Conservation (phyloP, 2,888 invertebrate genomes). For the Lypha dubia region DNA sequence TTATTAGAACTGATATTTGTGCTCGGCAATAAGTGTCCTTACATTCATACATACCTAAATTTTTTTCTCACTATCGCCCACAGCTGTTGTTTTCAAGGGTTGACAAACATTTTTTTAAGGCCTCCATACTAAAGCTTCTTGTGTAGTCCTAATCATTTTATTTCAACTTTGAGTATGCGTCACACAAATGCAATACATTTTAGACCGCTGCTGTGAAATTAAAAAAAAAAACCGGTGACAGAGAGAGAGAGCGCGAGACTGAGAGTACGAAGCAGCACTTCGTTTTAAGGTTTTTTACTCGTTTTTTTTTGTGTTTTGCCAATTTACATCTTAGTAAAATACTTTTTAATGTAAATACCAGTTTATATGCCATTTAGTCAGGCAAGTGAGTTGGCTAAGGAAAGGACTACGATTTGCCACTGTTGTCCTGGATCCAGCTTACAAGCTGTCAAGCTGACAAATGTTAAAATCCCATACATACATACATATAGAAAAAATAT, state of each 20-base stretch:
- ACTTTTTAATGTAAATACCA: conserved; percentile 67
- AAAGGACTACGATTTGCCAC: conserved; percentile 56
- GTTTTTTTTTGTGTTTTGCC: conserved; percentile 21
- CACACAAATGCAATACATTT: conserved; percentile 22
- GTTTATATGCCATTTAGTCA: conserved; percentile 61
- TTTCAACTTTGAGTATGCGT: conserved; percentile 19
- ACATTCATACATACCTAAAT: too few species aligned
- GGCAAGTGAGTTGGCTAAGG: conserved; percentile 68
- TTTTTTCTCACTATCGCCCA: conserved; percentile 41
- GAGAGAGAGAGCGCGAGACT: conserved; percentile 1
- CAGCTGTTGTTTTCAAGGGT: conserved; percentile 61
- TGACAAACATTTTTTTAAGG: conserved; percentile 22
- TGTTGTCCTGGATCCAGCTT: conserved; percentile 43
- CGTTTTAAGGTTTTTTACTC: conserved; percentile 8
- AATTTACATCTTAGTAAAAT: conserved; percentile 54
- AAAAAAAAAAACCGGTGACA: too few species aligned
- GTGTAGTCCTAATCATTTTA: not conserved
- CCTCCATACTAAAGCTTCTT: conserved; percentile 43
- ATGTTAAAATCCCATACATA: conserved; percentile 6
- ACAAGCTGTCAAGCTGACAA: conserved; percentile 32
- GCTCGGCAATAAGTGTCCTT: conserved; percentile 39
- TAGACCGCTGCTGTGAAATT: conserved; percentile 36
- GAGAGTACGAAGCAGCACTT: not conserved
- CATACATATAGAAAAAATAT: conserved; percentile 8
- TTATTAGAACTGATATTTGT: conserved; percentile 26